Base-by-base conservation (phyloP, 2,888 invertebrate genomes). In the Sylvicola cinctus region DNA sequence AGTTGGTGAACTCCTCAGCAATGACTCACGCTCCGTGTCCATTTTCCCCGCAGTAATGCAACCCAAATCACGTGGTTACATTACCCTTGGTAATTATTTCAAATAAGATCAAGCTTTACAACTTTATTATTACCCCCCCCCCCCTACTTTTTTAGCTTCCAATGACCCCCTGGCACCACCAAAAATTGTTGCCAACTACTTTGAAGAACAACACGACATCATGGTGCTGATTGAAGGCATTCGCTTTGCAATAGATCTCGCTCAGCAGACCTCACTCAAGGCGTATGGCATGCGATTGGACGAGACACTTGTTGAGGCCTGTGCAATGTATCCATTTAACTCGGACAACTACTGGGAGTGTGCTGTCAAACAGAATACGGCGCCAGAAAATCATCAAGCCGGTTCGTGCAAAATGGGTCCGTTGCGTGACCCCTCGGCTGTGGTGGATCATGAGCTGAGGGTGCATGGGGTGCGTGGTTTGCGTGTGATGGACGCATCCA, bases 351-450 rank as follows among this genome's bases (percentile, higher is more conserved):
- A 70, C 54, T 78, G 83, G 71, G 66, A 62, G 36, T 85, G 84
- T 47, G 68, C 77, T 1, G 65, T 77, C 1, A 61, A 61, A 38
- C 65, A 69, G 36, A 63, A 73, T 35, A 81, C 81, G 0, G 78
- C 76, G 0, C 76, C 81, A 0, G 81, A 81, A 55, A 81, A 83
- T 51, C 83, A 83, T 51, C 81, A 81, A 53, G 74, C 71, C 1
- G 81, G 81, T 7, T 74, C 80, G 1, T 78, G 77, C 49, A 81
- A 79, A 63, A 83, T 84, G 79, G 83, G 81, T 0, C 74, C 79
- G 0, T 44, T 50, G 1, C 57, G 57, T 1, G 81, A 83, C 51
- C 69, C 68, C 0, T 62, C 71, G 62, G 74, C 80, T 0, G 81
- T 81, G 0, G 80, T 81, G 0, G 72, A 80, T 50, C 63, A 70